phyloP scores from a whole-genome alignment of 2,888 invertebrate species.

The Eilema sororculum region DNA sequence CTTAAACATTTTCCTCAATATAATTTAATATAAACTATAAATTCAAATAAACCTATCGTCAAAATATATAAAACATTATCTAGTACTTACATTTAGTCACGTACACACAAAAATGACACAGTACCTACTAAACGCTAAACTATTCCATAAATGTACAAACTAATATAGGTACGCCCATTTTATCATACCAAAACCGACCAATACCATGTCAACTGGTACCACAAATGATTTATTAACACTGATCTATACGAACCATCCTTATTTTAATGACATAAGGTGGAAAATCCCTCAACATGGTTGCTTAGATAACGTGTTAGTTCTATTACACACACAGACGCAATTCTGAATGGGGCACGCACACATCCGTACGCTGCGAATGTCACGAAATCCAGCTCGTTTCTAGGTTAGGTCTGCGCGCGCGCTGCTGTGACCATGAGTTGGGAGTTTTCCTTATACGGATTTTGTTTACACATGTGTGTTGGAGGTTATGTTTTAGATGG shows the following conservation, averaged over 20 bases:
- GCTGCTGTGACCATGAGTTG: slow-evolving; percentile 66
- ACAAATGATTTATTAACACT: slow-evolving; percentile 56
- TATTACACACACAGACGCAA: slow-evolving; percentile 58
- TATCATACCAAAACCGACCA: slow-evolving; percentile 82
- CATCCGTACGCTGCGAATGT: slow-evolving; percentile 68
- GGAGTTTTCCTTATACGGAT: slow-evolving; percentile 24
- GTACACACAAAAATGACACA: slow-evolving; percentile 40
- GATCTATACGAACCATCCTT: slow-evolving; percentile 40
- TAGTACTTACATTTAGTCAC: slow-evolving; percentile 30
- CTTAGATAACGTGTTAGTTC: slow-evolving; percentile 58
- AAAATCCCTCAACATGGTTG: slow-evolving; percentile 43
- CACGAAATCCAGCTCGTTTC: slow-evolving; percentile 84
- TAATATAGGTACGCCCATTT: slow-evolving; percentile 80
- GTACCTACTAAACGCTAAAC: slow-evolving; percentile 56
- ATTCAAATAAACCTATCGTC: background rate
- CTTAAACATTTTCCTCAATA: background rate
- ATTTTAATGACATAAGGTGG: slow-evolving; percentile 42
- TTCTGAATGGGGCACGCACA: slow-evolving; percentile 69
- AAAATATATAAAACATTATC: slow-evolving; percentile 7
- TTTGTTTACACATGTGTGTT: slow-evolving; percentile 30
- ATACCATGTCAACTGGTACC: slow-evolving; percentile 75
- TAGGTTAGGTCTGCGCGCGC: slow-evolving; percentile 84
- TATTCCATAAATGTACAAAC: slow-evolving; percentile 69
- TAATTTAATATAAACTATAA: background rate
- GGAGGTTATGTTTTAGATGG: background rate